phyloP scores from a whole-genome alignment of 2,888 invertebrate species.

The Lepeophtheirus nordmannii region DNA sequence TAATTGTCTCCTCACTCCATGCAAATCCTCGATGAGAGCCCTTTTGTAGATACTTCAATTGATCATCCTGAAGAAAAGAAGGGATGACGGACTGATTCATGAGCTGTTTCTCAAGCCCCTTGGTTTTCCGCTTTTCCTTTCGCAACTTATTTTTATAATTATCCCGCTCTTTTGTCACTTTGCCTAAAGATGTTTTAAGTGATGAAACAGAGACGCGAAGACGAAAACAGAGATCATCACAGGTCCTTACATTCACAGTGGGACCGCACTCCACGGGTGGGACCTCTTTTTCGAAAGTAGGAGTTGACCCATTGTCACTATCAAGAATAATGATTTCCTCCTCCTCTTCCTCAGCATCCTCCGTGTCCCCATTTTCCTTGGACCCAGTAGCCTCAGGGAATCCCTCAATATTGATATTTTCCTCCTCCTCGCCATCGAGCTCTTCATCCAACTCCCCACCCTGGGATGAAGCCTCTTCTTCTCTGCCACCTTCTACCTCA shows the following conservation, averaged over 20 bases:
- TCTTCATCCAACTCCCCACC: too few relatives aligned
- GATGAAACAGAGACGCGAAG: background rate
- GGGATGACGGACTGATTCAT: background rate
- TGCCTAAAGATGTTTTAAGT: background rate
- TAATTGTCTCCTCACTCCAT: background rate
- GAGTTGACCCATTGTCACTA: background rate
- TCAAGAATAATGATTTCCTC: too few relatives aligned
- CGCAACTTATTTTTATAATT: background rate
- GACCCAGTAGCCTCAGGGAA: too few relatives aligned
- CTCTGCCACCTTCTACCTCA: too few relatives aligned
- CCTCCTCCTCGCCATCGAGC: background rate
- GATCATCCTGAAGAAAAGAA: slow-evolving; percentile 3
- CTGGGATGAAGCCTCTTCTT: too few relatives aligned
- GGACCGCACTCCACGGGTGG: background rate
- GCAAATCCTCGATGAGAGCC: background rate
- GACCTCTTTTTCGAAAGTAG: background rate
- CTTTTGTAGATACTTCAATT: background rate
- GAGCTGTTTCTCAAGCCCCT: background rate
- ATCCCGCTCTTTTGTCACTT: background rate
- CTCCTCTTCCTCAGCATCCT: too few relatives aligned
- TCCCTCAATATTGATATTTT: background rate
- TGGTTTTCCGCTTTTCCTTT: background rate
- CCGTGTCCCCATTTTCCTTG: too few relatives aligned
- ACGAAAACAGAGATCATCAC: background rate
- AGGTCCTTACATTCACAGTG: background rate